Base-by-base conservation (phyloP, 1,140 invertebrate genomes). In the Bombyx mandarina region DNA sequence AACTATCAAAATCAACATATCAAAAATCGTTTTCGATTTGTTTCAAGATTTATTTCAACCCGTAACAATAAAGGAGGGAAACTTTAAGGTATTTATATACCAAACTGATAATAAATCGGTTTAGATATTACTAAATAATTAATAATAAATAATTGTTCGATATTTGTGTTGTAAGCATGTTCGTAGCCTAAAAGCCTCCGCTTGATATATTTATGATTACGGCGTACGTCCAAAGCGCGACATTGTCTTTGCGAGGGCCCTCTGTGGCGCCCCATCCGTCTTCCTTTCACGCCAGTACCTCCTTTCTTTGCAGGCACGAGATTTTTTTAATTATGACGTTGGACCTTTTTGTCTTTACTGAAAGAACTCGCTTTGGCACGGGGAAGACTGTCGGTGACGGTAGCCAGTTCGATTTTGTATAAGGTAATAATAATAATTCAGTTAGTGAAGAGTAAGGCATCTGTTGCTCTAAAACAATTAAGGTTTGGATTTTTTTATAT, bases 271-370 rank as follows among this genome's bases (percentile, higher is more conserved):
- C 71, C 78, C 79, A 79, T 80, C 81, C 80, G 78, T 81, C 80
- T 81, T 82, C 75, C 80, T 79, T 79, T 82, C 79, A 82, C 82
- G 67, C 77, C 77, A 83, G 77, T 83, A 78, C 82, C 79, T 80
- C 81, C 76, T 83, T 86, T 86, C 77, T 86, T 79, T 82, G 75
- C 71, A 78, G 77, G 82, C 82, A 83, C 80, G 82, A 86, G 82
- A 82, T 86, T 86, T 86, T 86, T 86, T 86, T 86, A 86, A 86
- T 86, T 86, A 86, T 86, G 81, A 86, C 79, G 80, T 84, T 86
- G 74, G 70, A 75, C 78, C 75, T 84, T 86, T 86, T 83, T 86
- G 80, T 84, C 77, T 82, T 62, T 69, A 65, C 61, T 69, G 68
- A 66, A 67, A 69, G 66, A 67, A 53, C 45, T 51, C 57, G 52